Conservation (phyloP, 2,888 invertebrate species). For the Meiosimyza decipiens region DNA sequence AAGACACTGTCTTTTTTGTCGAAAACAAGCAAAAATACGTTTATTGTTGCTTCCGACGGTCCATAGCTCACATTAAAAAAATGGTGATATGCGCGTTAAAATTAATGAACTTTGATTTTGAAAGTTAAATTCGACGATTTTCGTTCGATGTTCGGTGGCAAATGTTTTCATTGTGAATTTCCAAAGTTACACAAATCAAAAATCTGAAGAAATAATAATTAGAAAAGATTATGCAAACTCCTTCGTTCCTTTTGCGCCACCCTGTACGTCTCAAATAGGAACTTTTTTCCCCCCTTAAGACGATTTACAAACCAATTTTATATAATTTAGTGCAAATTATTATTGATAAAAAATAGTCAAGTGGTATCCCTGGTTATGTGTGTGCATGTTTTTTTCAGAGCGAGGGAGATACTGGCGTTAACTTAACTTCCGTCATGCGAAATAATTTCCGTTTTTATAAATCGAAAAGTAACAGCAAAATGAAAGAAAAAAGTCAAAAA, state of each 20-base stretch:
- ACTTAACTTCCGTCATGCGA: slow-evolving; percentile 27
- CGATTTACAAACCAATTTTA: too few species aligned
- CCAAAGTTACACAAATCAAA: too few species aligned
- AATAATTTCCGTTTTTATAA: slow-evolving; percentile 30
- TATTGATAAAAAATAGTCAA: too few species aligned
- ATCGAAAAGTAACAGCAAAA: slow-evolving; percentile 16
- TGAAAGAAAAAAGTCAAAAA: neutral
- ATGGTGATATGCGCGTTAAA: neutral
- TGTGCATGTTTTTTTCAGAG: too few species aligned
- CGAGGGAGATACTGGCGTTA: neutral
- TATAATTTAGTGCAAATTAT: too few species aligned
- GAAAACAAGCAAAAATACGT: slow-evolving; percentile 12
- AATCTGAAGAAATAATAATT: too few species aligned
- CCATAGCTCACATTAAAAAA: slow-evolving; percentile 7
- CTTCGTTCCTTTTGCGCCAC: too few species aligned
- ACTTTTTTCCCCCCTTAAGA: too few species aligned
- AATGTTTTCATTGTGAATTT: too few species aligned
- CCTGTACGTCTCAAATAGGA: too few species aligned
- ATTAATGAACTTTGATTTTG: neutral
- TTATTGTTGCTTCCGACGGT: slow-evolving; percentile 15
- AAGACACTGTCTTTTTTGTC: neutral
- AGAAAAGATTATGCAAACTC: too few species aligned
- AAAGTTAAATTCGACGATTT: slow-evolving; percentile 2
- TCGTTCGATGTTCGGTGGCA: neutral
- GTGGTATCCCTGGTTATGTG: too few species aligned